Evolutionary conservation across 2,113 vertebrate genomes (phyloP), one percentile per base, ranked within the genome.

Genomic region (Erinaceus europaeus): DNA sequence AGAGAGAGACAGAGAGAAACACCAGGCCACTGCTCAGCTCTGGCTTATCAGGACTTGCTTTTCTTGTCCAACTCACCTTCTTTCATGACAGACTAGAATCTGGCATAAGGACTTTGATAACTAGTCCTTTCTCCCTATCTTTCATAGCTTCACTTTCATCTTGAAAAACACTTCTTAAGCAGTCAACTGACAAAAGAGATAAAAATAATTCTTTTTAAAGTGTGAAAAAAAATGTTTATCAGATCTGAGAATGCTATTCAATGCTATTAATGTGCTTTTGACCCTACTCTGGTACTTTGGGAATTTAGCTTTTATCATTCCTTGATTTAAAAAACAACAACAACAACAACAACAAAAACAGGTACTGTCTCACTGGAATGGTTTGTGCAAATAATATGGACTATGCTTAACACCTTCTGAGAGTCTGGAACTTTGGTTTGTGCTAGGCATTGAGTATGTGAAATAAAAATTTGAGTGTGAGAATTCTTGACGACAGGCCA

Each of bases 271-370:
- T 64, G 7, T 53, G 15, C 17, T 76, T 90, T n/a, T n/a, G n/a
- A 69, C 42, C 68, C 17, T 27, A 59, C 72, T 20, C 21, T 48
- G 7, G 29, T 71, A 21, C n/a, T 92, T 75, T 88, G 75, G 40
- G 15, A 81, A 71, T n/a, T 86, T 85, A 32, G n/a, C 46, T 72
- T 77, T 93, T 32, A 76, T 62, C 44, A 76, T 71, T 76, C 44
- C n/a, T 27, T 71, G 53, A 71, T 57, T 18, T 44, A 57, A 36
- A 34, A 48, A 12, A 50, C 21, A n/a, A n/a, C n/a, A n/a, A n/a
- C n/a, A n/a, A n/a, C n/a, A n/a, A n/a, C n/a, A n/a, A n/a, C n/a
- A n/a, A n/a, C n/a, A n/a, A n/a, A n/a, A n/a, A n/a, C n/a, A n/a
- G n/a, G n/a, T n/a, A n/a, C n/a, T n/a, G n/a, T n/a, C n/a, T n/a